phyloP scores from a whole-genome alignment of 2,113 vertebrate species.

The Petroica traversi region DNA sequence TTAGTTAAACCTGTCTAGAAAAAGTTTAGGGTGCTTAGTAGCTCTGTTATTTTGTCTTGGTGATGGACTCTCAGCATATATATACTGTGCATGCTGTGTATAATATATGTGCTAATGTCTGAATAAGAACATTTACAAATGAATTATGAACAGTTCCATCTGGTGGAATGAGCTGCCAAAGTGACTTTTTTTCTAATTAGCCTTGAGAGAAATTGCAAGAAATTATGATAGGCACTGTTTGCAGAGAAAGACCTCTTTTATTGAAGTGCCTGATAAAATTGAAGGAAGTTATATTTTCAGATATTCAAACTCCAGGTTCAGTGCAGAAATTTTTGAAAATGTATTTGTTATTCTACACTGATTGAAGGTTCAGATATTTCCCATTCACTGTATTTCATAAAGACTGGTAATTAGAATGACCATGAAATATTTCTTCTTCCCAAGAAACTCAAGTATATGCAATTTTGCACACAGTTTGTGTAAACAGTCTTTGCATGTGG shows the following conservation, averaged over 20 bases:
- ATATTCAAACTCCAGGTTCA: not conserved
- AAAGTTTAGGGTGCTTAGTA: not conserved
- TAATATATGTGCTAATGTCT: not conserved
- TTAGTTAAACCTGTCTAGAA: not conserved
- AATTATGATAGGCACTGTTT: not conserved
- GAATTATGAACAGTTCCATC: constrained; percentile 35
- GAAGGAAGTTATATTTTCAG: not conserved
- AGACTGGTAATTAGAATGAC: not conserved
- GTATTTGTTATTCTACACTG: not conserved
- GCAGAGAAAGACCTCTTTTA: not conserved
- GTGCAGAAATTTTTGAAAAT: not conserved
- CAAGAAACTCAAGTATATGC: not conserved
- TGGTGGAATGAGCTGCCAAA: constrained; percentile 23
- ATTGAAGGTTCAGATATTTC: not conserved
- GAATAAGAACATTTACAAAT: constrained; percentile 5
- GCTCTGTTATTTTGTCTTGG: not conserved
- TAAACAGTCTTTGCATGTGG: not conserved
- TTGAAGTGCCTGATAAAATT: not conserved
- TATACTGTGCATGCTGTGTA: not conserved
- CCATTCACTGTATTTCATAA: not conserved
- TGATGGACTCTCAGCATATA: not conserved
- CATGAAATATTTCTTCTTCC: not conserved
- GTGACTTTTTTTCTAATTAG: not conserved
- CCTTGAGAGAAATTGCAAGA: not conserved
- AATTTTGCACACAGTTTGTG: not conserved